Conservation (phyloP, 2,113 vertebrate genomes). For the Gallinago undulata region DNA sequence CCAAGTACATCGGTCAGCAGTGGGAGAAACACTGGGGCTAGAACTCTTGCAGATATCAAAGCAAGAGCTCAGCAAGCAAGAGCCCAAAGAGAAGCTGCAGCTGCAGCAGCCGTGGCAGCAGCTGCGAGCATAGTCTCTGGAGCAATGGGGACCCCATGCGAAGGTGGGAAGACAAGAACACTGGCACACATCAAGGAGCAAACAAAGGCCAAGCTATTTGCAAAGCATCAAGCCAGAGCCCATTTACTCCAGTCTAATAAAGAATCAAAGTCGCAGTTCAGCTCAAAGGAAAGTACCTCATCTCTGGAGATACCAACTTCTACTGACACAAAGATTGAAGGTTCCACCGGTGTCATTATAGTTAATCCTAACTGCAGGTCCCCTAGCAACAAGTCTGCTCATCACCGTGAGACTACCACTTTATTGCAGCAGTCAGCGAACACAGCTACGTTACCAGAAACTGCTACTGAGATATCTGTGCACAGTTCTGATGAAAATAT, state of each 20-base stretch:
- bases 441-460: constrained; percentile 71
- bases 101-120: constrained; percentile 79
- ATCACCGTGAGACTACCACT: constrained; percentile 71
- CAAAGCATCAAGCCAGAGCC: constrained; percentile 82
- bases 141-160: constrained; percentile 77
- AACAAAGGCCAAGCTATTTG: constrained; percentile 84
- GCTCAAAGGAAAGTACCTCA: constrained; percentile 73
- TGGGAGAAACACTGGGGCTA: constrained; percentile 83
- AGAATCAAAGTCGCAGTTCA: constrained; percentile 69
- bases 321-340: constrained; percentile 78
- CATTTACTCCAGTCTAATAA: constrained; percentile 77
- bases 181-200: constrained; percentile 85
- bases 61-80: constrained; percentile 85
- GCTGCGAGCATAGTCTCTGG: constrained; percentile 80
- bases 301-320: constrained; percentile 65
- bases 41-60: constrained; percentile 87
- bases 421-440: constrained; percentile 72
- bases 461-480: constrained; percentile 73
- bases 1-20: constrained; percentile 66
- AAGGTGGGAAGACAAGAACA: constrained; percentile 80
- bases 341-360: constrained; percentile 82
- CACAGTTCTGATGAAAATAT: constrained; percentile 76
- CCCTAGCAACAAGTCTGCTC: constrained; percentile 78
- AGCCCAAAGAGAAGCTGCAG: constrained; percentile 84
- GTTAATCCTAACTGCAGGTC: constrained; percentile 85